Percentiles rank a stretch among this genome's conserved stretches.
These are phyloP conservation scores for Nibea albiflora DNA, from an alignment of 2,113 vertebrate genomes.

Conservation along the genomic window DNA sequence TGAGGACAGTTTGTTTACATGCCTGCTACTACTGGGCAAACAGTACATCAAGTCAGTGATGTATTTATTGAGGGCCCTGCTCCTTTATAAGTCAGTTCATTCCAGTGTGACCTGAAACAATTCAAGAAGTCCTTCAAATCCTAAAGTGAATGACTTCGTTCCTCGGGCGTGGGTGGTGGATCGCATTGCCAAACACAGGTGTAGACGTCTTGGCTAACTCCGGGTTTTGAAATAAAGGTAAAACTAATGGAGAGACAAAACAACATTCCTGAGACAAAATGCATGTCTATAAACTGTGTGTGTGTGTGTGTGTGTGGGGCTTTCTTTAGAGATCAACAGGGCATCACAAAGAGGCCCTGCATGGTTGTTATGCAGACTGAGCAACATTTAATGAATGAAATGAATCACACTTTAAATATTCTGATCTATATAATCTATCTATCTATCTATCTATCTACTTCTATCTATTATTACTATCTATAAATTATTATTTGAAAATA, in stretches of 20 bases:
- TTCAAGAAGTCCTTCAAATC: not conserved
- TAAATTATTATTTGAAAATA: not conserved
- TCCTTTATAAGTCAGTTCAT: not conserved
- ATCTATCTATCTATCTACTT: too few relatives aligned
- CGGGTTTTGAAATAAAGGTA: conserved; percentile 4
- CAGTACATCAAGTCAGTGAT: conserved; percentile 8
- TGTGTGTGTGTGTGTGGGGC: too few relatives aligned
- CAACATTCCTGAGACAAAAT: too few relatives aligned
- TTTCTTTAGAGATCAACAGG: too few relatives aligned
- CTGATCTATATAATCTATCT: too few relatives aligned
- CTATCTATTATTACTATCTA: too few relatives aligned
- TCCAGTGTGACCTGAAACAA: not conserved
- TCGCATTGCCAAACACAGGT: conserved; percentile 9
- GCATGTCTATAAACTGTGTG: too few relatives aligned
- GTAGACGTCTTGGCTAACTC: not conserved
- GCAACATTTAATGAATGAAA: not conserved
- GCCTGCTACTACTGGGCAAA: not conserved
- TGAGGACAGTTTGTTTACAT: conserved; percentile 9
- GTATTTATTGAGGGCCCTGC: not conserved
- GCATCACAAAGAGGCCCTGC: not conserved
- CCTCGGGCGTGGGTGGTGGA: conserved; percentile 1
- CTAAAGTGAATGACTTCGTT: not conserved
- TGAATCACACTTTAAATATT: not conserved
- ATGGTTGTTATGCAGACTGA: not conserved
- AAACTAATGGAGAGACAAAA: not conserved